Conservation (phyloP, 1,140 invertebrate genomes). For the Hyles euphorbiae region DNA sequence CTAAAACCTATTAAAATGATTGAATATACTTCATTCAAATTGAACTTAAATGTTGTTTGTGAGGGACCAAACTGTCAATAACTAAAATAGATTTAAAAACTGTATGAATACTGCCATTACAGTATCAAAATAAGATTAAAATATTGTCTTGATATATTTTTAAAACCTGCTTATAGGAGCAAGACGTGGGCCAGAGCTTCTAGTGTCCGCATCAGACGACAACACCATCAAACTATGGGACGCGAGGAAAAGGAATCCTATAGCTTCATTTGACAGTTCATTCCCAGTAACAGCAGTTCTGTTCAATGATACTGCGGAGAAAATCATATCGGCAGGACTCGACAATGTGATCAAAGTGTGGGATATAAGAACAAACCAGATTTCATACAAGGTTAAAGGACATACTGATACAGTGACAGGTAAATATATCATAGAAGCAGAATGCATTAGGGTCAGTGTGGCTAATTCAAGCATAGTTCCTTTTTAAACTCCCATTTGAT, state of each 20-base stretch:
- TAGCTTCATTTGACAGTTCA: conserved; percentile 86
- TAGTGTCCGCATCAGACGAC: conserved; percentile 97
- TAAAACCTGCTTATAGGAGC: conserved; percentile 73
- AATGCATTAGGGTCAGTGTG: background rate
- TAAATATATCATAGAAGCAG: conserved; percentile 9
- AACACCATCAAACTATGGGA: conserved; percentile 95
- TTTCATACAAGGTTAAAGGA: conserved; percentile 89
- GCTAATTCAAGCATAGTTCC: too few relatives aligned
- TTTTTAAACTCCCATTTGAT: too few relatives aligned
- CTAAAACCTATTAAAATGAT: too few relatives aligned
- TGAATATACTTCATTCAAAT: too few relatives aligned
- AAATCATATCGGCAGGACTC: conserved; percentile 90
- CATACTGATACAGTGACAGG: conserved; percentile 97
- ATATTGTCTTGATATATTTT: too few relatives aligned
- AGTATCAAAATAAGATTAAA: too few relatives aligned
- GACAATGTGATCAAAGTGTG: conserved; percentile 99
- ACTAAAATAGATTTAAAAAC: too few relatives aligned
- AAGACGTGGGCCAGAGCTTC: conserved; percentile 89
- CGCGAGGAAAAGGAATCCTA: conserved; percentile 86
- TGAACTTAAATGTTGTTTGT: too few relatives aligned
- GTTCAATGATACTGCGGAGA: conserved; percentile 97
- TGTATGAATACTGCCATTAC: too few relatives aligned
- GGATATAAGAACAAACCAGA: conserved; percentile 95
- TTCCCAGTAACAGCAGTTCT: conserved; percentile 93
- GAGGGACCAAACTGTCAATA: too few relatives aligned